phyloP scores from a whole-genome alignment of 2,113 vertebrate species.

The Rhabdornis inornatus region DNA sequence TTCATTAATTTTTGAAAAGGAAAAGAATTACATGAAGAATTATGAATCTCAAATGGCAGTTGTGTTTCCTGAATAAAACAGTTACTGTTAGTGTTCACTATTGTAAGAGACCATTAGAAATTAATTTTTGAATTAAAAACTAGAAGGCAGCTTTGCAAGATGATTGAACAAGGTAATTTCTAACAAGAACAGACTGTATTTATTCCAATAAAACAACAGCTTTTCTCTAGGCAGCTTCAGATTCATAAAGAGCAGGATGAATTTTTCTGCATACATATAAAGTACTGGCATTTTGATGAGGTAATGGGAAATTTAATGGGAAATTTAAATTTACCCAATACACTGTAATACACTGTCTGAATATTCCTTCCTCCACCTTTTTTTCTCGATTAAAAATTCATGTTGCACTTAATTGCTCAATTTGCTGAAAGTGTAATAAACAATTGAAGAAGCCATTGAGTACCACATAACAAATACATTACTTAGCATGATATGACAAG shows the following conservation, averaged over 20 bases:
- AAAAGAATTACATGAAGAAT: conserved; percentile 56
- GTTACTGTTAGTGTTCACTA: conserved; percentile 46
- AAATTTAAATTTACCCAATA: conserved; percentile 5
- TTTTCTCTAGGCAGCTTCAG: conserved; percentile 2
- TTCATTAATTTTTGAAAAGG: conserved; percentile 69
- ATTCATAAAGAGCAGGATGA: neutral
- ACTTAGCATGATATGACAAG: neutral
- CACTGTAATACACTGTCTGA: neutral
- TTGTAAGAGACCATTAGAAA: conserved; percentile 49
- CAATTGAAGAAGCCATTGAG: conserved; percentile 8
- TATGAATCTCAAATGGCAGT: conserved; percentile 53
- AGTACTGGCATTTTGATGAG: neutral
- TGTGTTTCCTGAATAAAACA: conserved; percentile 55
- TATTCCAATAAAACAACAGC: conserved; percentile 26
- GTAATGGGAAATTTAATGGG: neutral
- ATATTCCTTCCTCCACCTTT: neutral
- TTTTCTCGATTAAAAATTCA: conserved; percentile 4
- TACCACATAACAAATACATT: neutral
- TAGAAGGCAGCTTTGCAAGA: conserved; percentile 25
- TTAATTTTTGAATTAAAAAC: conserved; percentile 60
- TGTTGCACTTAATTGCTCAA: conserved; percentile 20
- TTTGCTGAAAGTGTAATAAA: neutral
- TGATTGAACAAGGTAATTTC: conserved; percentile 13
- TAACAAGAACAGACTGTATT: conserved; percentile 24
- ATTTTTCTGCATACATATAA: neutral